Conservation (phyloP, 2,113 vertebrate species). For the Lanius collurio region DNA sequence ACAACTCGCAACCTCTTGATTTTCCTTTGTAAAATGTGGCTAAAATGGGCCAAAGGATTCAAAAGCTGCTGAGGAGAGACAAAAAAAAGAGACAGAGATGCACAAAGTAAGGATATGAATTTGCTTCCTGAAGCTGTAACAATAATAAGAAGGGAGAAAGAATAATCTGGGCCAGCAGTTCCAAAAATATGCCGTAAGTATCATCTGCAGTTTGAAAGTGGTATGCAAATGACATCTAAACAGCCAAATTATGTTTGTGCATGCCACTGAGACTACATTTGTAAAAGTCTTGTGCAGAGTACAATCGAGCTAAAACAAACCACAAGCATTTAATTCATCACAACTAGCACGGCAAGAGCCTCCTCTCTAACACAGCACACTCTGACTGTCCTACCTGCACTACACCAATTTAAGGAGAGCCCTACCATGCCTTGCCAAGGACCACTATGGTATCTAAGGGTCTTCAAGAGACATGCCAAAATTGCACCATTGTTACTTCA, state of each 20-base stretch:
- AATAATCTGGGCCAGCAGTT: neutral
- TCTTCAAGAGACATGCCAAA: neutral
- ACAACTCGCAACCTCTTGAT: neutral
- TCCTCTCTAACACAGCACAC: neutral
- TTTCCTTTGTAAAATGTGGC: neutral
- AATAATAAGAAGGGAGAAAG: neutral
- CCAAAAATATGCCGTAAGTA: neutral
- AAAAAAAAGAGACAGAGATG: neutral
- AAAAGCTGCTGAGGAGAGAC: neutral
- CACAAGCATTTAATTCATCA: neutral
- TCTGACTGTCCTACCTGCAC: neutral
- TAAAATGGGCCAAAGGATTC: neutral
- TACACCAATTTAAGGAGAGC: accelerated
- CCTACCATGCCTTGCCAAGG: neutral
- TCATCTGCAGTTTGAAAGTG: neutral
- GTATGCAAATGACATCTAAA: neutral
- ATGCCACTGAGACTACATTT: neutral
- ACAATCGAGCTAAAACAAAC: neutral
- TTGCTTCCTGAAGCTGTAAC: neutral
- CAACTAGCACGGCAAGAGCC: neutral
- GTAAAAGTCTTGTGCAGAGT: neutral
- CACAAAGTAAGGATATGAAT: neutral
- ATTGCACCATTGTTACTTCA: neutral
- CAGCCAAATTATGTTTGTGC: neutral
- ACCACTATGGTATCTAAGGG: neutral